Evolutionary conservation across 2,797 vertebrate species (phyloP), one percentile per base, ranked within the genome.

Genomic region (Micromesistius poutassou): DNA sequence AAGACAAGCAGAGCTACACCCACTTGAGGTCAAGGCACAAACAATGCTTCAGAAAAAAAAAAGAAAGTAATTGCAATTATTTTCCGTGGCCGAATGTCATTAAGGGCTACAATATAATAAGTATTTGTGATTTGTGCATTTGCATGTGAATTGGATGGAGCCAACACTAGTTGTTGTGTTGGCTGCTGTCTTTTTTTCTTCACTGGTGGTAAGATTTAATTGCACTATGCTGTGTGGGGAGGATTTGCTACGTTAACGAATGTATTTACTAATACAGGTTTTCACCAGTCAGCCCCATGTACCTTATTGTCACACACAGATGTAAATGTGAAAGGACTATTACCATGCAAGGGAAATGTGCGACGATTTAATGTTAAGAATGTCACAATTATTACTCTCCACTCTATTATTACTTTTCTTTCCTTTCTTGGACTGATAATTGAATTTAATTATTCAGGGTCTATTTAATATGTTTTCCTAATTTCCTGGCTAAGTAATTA

Each of bases 371-470:
- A 83, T 83, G 76, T 81, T 84, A 90, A 85, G 76, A 88, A 87
- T 83, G 62, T 80, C 80, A 83, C 84, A 91, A 89, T 91, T 88
- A 93, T 88, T 92, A 86, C 87, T 87, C 85, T 87, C 86, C 72
- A 74, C 85, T 89, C 87, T 89, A 87, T 92, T 91, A 89, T 91
- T 76, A 83, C 62, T 79, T 90, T 86, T 81, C 79, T 81, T 82
- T 87, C 85, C 86, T 77, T 79, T 31, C 72, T 62, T 87, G 38
- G 72, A 80, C 86, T 91, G 87, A 91, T 92, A 91, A 93, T 93
- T 93, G 81, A 91, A 91, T 93, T 93, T 90, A 93, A 94, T 94
- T 93, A 93, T 93, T 93, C 90, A 86, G 85, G 72, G 78, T 91
- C 86, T 88, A 85, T 90, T 86, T 91, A 92, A 91, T 92, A 89